Conservation (phyloP, 2,797 vertebrate species). For the Sebastes itinus region DNA sequence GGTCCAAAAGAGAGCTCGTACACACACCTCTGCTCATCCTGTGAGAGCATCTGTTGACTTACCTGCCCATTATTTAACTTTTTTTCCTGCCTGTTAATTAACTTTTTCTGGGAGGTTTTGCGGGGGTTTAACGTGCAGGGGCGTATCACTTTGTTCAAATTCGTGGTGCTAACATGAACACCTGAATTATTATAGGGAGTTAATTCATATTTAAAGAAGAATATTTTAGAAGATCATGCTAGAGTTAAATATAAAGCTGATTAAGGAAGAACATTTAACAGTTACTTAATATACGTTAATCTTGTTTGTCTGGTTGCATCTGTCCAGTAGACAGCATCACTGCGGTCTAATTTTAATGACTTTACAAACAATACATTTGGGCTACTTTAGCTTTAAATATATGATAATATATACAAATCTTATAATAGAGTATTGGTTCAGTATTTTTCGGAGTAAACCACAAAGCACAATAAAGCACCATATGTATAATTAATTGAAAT, state of each 20-base stretch:
- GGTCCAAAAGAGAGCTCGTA: slow-evolving; percentile 49
- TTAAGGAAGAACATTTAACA: neutral
- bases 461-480: neutral
- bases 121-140: neutral
- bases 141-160: neutral
- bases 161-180: neutral
- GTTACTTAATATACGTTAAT: neutral
- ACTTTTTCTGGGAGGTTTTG: neutral
- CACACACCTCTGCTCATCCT: slow-evolving; percentile 48
- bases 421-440: neutral
- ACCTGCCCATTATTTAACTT: slow-evolving; percentile 62
- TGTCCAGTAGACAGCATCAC: neutral
- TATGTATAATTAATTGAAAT: slow-evolving; percentile 18
- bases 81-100: slow-evolving; percentile 2
- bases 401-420: neutral
- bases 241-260: neutral
- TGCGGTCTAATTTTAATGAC: neutral
- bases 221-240: neutral
- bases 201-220: neutral
- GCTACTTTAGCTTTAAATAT: neutral
- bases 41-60: slow-evolving; percentile 51
- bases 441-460: neutral
- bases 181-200: neutral
- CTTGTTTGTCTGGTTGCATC: neutral
- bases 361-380: neutral